Conservation (phyloP, 2,888 invertebrate genomes). For the Hyles lineata region DNA sequence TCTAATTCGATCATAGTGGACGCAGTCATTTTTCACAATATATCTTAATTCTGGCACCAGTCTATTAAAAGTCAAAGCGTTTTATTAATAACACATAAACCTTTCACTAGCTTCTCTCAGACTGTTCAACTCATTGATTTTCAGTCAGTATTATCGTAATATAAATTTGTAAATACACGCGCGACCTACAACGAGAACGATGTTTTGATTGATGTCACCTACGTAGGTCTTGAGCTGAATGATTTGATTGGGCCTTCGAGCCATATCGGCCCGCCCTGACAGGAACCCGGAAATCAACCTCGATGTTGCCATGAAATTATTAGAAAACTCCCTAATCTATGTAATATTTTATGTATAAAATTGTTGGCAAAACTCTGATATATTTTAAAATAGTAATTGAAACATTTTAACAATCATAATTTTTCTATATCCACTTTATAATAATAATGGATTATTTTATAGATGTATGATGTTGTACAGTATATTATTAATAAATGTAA, state of each 20-base stretch:
- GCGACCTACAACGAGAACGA: conserved; percentile 52
- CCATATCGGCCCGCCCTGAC: conserved; percentile 53
- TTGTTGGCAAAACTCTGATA: no score
- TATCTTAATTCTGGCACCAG: conserved; percentile 51
- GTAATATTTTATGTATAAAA: not conserved
- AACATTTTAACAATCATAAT: not conserved
- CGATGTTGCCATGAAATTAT: conserved; percentile 48
- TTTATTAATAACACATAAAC: conserved; percentile 47
- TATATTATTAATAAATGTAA: no score
- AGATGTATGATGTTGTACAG: no score
- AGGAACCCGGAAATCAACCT: conserved; percentile 53
- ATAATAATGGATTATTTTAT: no score
- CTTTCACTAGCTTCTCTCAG: conserved; percentile 50
- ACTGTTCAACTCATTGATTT: conserved; percentile 50
- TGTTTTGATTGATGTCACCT: conserved; percentile 68
- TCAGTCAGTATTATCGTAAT: conserved; percentile 60
- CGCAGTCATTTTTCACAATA: conserved; percentile 76
- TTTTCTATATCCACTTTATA: no score
- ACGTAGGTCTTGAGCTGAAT: conserved; percentile 65
- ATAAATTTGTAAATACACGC: conserved; percentile 60
- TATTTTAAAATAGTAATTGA: no score
- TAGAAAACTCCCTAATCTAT: conserved; percentile 33
- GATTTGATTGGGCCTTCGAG: conserved; percentile 65
- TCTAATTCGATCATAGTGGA: conserved; percentile 87
- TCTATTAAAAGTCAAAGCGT: conserved; percentile 51